phyloP scores from a whole-genome alignment of 2,113 vertebrate genomes.

The Bufo gargarizans region DNA sequence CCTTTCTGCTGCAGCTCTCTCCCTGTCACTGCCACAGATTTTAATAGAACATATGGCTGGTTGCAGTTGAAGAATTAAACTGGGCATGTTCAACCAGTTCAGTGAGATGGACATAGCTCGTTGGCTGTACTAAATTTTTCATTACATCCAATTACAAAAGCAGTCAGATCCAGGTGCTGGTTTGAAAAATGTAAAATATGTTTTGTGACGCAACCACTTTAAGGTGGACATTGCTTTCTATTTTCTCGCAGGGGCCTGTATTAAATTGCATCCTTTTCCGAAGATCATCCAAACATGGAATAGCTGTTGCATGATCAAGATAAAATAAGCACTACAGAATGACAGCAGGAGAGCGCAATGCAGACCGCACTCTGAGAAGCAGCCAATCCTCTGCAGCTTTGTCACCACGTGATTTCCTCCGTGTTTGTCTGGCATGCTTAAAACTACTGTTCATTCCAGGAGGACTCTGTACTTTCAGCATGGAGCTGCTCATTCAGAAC shows the following conservation, averaged over 20 bases:
- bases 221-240: background rate
- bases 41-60: too few species aligned
- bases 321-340: slow-evolving; percentile 69
- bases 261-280: slow-evolving; percentile 68
- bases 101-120: too few species aligned
- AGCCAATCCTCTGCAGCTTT: slow-evolving; percentile 11
- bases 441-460: slow-evolving; percentile 55
- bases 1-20: too few species aligned
- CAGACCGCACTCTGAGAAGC: slow-evolving; percentile 65
- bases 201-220: too few species aligned
- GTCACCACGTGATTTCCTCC: background rate
- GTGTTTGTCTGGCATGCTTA: slow-evolving; percentile 9
- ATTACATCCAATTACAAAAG: too few species aligned
- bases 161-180: too few species aligned
- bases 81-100: too few species aligned
- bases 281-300: slow-evolving; percentile 50
- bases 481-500: background rate
- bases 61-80: too few species aligned
- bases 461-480: slow-evolving; percentile 9
- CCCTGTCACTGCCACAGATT: too few species aligned
- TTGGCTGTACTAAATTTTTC: too few species aligned
- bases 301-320: slow-evolving; percentile 69
- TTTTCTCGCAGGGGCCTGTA: slow-evolving; percentile 72
- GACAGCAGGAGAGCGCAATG: slow-evolving; percentile 66
- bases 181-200: too few species aligned